Conservation (phyloP, 2,113 vertebrate species). For the Rynchops niger region DNA sequence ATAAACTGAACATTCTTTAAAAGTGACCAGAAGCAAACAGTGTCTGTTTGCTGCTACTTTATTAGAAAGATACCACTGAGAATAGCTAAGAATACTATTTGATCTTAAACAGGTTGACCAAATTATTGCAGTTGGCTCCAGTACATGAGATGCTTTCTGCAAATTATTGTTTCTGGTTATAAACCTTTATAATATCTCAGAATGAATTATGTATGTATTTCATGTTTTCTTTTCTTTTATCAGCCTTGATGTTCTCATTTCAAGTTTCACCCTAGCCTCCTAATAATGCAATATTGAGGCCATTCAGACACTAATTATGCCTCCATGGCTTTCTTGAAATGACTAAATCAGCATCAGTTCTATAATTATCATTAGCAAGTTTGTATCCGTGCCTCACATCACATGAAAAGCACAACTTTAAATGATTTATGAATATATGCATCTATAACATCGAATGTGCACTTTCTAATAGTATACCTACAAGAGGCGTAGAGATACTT, state of each 20-base stretch:
- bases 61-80: conserved; percentile 85
- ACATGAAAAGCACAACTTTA: conserved; percentile 80
- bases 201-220: conserved; percentile 88
- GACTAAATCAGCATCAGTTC: conserved; percentile 92
- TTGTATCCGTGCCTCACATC: conserved; percentile 78
- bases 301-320: conserved; percentile 95
- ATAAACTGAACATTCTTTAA: conserved; percentile 86
- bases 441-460: conserved; percentile 66
- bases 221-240: conserved; percentile 86
- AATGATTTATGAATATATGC: conserved; percentile 81
- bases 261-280: conserved; percentile 86
- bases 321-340: conserved; percentile 89
- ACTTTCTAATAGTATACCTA: conserved; percentile 1
- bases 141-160: conserved; percentile 77
- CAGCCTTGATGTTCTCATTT: conserved; percentile 93
- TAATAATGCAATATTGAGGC: conserved; percentile 95
- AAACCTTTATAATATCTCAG: conserved; percentile 83
- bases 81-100: conserved; percentile 84
- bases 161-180: conserved; percentile 84
- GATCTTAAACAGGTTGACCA: conserved; percentile 85
- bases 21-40: conserved; percentile 86
- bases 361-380: conserved; percentile 94
- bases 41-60: conserved; percentile 85
- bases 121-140: conserved; percentile 78
- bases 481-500: neutral